Percentiles rank a stretch among this genome's conserved stretches.
These are phyloP conservation scores for Balaenoptera acutorostrata DNA, from an alignment of 2,113 vertebrate genomes.

Conservation along the genomic window DNA sequence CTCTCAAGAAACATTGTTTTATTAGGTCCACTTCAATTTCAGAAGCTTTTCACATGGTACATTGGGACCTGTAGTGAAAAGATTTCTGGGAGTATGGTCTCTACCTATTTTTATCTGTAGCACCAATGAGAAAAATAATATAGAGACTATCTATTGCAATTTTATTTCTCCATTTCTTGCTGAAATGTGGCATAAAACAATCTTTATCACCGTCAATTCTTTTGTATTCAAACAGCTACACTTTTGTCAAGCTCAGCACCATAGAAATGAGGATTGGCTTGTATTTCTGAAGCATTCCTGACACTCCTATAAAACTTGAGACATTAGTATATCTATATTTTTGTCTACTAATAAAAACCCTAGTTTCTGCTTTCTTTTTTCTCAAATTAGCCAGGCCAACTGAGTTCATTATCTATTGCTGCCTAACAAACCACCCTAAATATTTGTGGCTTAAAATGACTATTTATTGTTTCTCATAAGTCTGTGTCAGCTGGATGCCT, in stretches of 20 bases:
- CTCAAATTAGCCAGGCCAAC: neutral
- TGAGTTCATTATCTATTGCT: neutral
- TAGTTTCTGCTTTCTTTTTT: neutral
- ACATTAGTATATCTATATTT: neutral
- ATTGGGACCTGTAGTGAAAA: neutral
- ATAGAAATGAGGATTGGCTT: neutral
- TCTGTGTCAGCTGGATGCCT: neutral
- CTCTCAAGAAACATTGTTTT: neutral
- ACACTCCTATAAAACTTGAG: neutral
- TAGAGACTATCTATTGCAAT: neutral
- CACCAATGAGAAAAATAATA: neutral
- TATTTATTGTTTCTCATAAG: neutral
- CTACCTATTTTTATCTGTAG: neutral
- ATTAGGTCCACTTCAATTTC: constrained; percentile 9
- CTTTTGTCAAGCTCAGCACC: neutral
- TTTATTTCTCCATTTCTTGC: neutral
- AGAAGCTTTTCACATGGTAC: neutral
- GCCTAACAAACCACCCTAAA: neutral
- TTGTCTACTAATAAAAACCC: neutral
- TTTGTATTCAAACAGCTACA: neutral
- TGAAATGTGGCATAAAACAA: neutral
- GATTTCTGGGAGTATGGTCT: neutral
- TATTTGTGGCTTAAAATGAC: neutral
- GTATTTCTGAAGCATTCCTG: neutral
- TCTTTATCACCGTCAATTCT: neutral